These are phyloP conservation scores for Sinonovacula constricta DNA, from an alignment of 1,140 invertebrate species.

Conservation along the genomic window DNA sequence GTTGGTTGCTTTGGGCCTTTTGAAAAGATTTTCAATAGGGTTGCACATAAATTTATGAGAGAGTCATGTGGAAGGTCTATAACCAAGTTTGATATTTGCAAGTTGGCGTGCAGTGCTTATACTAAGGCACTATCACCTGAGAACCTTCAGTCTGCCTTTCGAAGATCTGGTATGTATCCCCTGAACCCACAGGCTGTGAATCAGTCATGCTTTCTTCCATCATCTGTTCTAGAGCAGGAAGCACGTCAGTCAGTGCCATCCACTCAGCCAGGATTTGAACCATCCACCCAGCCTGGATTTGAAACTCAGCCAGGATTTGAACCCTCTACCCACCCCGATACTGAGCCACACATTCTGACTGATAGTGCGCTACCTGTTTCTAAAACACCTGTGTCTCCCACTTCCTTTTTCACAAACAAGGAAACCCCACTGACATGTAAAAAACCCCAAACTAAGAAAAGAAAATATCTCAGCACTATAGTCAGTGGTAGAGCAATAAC, in stretches of 20 bases:
- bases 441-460: slow-evolving; percentile 10
- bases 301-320: not conserved
- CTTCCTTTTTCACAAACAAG: not conserved
- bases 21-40: slow-evolving; percentile 11
- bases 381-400: slow-evolving; percentile 1
- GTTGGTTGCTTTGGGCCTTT: no score
- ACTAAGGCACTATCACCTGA: no score
- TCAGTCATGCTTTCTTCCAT: not conserved
- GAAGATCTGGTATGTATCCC: slow-evolving; percentile 9
- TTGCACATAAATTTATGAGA: no score
- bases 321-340: no score
- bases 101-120: not conserved
- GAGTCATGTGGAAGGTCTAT: not conserved
- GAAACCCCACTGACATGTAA: no score
- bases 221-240: no score
- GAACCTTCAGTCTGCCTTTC: no score
- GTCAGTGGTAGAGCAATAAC: slow-evolving; percentile 18
- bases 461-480: slow-evolving; percentile 17
- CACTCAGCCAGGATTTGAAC: not conserved
- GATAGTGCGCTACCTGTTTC: not conserved
- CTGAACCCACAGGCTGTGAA: not conserved
- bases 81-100: no score
- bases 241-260: not conserved
- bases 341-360: no score
- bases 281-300: not conserved